Evolutionary conservation across 2,888 invertebrate genomes (phyloP), one percentile per base, ranked within the genome.

Genomic region (Disparrhopalites patrizii): DNA sequence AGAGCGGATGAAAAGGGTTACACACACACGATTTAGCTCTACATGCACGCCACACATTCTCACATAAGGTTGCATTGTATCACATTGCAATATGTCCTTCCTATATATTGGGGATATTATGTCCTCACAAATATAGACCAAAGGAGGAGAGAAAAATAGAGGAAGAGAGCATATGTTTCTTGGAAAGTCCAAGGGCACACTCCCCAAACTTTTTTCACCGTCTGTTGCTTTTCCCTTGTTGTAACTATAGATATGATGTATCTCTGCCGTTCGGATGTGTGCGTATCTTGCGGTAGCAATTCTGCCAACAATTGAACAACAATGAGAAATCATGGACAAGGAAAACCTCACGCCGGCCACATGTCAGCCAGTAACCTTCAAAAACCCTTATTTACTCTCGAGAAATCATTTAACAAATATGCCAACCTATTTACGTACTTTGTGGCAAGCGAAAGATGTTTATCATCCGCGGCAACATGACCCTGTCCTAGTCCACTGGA

Each of bases 1-100:
- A n/a, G n/a, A n/a, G n/a, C n/a, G 25, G 47, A 47, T 47, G 47
- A 47, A 47, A 47, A 47, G 47, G 47, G 47, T 47, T 47, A 47
- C 47, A 47, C 47, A 47, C 47, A 23, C 13, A 3, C 3, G 25
- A 47, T n/a, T n/a, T n/a, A n/a, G n/a, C n/a, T n/a, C n/a, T n/a
- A n/a, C n/a, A n/a, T n/a, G n/a, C n/a, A n/a, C n/a, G n/a, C n/a
- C 47, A 15, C 36, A 47, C 47, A 47, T 47, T 23, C 47, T 23
- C 47, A 47, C 47, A 47, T 47, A 47, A 40, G 25, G 18, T 47
- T 47, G 25, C n/a, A n/a, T n/a, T n/a, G n/a, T n/a, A n/a, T n/a
- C n/a, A n/a, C n/a, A n/a, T n/a, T n/a, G n/a, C n/a, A n/a, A n/a
- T n/a, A n/a, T n/a, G n/a, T n/a, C n/a, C n/a, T n/a, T n/a, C n/a